These are phyloP conservation scores for Ellobius talpinus DNA, from an alignment of 2,113 vertebrate species.

Conservation along the genomic window DNA sequence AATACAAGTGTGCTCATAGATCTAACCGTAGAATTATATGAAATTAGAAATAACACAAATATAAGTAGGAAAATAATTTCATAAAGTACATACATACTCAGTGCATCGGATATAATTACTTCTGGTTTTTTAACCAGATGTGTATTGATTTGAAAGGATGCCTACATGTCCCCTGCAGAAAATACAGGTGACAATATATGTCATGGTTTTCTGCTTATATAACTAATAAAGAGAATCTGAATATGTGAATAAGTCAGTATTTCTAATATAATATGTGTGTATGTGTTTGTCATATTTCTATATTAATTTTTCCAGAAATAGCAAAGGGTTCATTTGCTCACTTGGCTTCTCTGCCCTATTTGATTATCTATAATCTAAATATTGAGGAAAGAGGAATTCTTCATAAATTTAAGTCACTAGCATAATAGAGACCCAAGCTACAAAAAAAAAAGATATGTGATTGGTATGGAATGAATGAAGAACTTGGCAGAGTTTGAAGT, in stretches of 20 bases:
- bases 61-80: background rate
- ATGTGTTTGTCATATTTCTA: background rate
- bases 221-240: background rate
- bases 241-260: too few relatives aligned
- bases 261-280: background rate
- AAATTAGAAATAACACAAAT: conserved; percentile 33
- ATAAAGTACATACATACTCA: background rate
- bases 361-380: background rate
- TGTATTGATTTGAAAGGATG: background rate
- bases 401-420: background rate
- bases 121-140: background rate
- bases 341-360: background rate
- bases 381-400: background rate
- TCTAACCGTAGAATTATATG: background rate
- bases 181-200: background rate
- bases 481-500: background rate
- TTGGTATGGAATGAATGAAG: background rate
- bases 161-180: background rate
- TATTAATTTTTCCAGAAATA: background rate
- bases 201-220: background rate
- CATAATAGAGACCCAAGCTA: background rate
- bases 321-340: background rate
- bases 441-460: background rate
- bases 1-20: background rate
- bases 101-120: background rate